Percentiles rank a stretch among this genome's conserved stretches.
These are phyloP conservation scores for Theodoxus fluviatilis DNA, from an alignment of 2,888 invertebrate genomes.

Conservation along the genomic window DNA sequence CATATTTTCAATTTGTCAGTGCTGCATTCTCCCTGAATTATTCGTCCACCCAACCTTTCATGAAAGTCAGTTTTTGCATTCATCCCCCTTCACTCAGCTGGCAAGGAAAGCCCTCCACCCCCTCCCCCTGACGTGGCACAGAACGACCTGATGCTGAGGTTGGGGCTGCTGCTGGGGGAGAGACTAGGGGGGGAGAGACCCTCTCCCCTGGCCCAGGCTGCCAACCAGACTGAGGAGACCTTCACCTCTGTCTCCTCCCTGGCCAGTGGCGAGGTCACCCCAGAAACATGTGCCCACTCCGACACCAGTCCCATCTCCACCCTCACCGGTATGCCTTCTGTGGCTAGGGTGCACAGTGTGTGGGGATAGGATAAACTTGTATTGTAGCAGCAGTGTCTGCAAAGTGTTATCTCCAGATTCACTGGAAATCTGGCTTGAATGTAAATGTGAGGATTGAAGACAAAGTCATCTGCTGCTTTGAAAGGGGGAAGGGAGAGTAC, in stretches of 20 bases:
- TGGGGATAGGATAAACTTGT: too few species aligned
- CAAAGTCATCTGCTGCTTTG: too few species aligned
- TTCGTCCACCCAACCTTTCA: too few species aligned
- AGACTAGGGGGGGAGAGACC: too few species aligned
- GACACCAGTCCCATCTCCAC: constrained; percentile 91
- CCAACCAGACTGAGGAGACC: constrained; percentile 45
- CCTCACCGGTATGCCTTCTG: constrained; percentile 78
- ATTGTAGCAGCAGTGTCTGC: too few species aligned
- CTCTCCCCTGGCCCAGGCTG: too few species aligned
- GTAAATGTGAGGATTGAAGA: too few species aligned
- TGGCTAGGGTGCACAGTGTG: too few species aligned
- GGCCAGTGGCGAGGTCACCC: constrained; percentile 71
- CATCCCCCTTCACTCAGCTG: constrained; percentile 28
- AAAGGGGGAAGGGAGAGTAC: too few species aligned
- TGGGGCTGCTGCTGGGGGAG: constrained; percentile 82
- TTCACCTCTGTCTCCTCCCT: constrained; percentile 70
- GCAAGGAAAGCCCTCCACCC: constrained; percentile 54
- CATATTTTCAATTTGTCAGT: background rate
- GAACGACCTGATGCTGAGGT: constrained; percentile 82
- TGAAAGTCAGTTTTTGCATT: too few species aligned
- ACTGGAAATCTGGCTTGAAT: too few species aligned
- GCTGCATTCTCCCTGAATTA: background rate
- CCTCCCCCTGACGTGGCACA: constrained; percentile 70
- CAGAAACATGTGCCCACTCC: constrained; percentile 75
- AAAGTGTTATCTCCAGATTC: too few species aligned